Conservation (phyloP, 2,797 vertebrate genomes). For the Sebastiscus tertius region DNA sequence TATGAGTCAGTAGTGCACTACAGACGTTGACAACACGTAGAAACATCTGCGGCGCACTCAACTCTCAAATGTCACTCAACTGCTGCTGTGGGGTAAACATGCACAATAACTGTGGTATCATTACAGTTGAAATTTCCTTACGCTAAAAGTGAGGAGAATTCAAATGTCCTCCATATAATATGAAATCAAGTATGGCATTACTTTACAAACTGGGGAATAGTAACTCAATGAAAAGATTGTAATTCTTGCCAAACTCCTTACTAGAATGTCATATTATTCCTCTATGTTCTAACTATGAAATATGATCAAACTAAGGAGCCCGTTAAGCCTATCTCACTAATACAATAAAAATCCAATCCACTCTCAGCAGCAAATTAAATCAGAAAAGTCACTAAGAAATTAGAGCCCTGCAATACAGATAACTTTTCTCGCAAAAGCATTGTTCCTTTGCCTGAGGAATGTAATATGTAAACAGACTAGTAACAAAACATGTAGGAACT, state of each 20-base stretch:
- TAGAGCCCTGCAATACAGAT: neutral
- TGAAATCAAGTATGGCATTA: neutral
- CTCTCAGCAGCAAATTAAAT: conserved; percentile 30
- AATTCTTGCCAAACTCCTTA: neutral
- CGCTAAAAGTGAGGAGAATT: neutral
- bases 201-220: neutral
- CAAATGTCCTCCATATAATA: neutral
- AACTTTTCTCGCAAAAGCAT: neutral
- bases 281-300: conserved; percentile 14
- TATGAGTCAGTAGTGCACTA: neutral
- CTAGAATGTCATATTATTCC: conserved; percentile 1
- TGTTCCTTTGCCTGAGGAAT: neutral
- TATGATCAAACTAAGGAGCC: conserved; percentile 13
- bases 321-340: conserved; percentile 12
- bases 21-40: neutral
- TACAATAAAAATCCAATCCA: conserved; percentile 43
- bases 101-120: neutral
- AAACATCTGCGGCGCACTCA: neutral
- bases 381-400: conserved; percentile 20
- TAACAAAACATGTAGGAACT: neutral
- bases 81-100: neutral
- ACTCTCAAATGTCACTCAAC: neutral
- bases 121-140: neutral
- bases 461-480: conserved; percentile 3
- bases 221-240: neutral